phyloP scores from a whole-genome alignment of 2,113 vertebrate genomes.

The Excalfactoria chinensis region DNA sequence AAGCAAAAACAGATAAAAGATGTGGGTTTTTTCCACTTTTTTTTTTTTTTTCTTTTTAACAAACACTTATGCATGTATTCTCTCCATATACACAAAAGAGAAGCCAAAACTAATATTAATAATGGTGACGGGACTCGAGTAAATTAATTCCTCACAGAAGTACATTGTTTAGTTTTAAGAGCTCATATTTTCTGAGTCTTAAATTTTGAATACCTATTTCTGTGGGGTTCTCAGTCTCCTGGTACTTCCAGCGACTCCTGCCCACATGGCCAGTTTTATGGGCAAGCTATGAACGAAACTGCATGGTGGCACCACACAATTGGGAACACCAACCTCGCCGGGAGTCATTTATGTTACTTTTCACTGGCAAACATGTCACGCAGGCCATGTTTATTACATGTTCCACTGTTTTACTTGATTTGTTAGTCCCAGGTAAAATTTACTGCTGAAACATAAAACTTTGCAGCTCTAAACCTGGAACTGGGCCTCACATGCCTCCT shows the following conservation, averaged over 20 bases:
- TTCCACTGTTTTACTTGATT: constrained; percentile 62
- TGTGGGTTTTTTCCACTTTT: neutral
- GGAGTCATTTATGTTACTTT: constrained; percentile 60
- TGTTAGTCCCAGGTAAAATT: constrained; percentile 64
- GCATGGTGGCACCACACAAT: constrained; percentile 67
- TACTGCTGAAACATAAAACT: constrained; percentile 25
- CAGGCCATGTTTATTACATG: constrained; percentile 62
- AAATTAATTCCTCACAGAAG: constrained; percentile 72
- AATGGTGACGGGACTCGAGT: neutral
- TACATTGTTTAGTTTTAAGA: constrained; percentile 73
- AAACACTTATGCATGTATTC: neutral
- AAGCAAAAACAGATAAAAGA: constrained; percentile 9
- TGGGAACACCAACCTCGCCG: constrained; percentile 70
- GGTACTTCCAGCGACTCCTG: constrained; percentile 58
- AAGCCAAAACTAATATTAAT: constrained; percentile 63
- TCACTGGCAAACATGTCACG: constrained; percentile 13
- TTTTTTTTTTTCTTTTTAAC: neutral
- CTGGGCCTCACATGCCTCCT: fast-evolving
- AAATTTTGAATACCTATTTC: constrained; percentile 73
- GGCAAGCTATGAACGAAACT: constrained; percentile 57
- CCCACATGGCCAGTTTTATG: constrained; percentile 73
- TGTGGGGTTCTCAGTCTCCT: constrained; percentile 52
- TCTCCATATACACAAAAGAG: neutral
- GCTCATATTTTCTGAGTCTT: constrained; percentile 70
- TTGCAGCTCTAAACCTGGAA: neutral